Evolutionary conservation across 2,113 vertebrate genomes (phyloP).

Genomic region (Bolborhynchus lineola): DNA sequence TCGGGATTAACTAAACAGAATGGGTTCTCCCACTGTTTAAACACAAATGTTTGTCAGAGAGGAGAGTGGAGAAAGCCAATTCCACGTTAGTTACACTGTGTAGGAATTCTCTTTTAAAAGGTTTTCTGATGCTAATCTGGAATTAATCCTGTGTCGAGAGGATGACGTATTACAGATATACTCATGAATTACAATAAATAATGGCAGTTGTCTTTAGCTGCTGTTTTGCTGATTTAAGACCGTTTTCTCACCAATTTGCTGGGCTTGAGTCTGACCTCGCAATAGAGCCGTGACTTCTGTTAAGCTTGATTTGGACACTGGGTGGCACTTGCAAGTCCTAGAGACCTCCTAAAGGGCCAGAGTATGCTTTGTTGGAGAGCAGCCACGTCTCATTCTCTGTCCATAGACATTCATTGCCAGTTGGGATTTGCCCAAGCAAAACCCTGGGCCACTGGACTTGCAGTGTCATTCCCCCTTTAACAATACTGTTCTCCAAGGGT

Average conservation of each 20-base stretch:
- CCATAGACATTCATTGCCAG: background rate
- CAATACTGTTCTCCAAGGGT: background rate
- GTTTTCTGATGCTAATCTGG: background rate
- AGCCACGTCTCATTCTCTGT: background rate
- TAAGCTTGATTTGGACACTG: background rate
- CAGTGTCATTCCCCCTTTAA: background rate
- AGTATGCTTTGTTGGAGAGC: background rate
- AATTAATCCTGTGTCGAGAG: background rate
- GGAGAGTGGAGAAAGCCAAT: slow-evolving; percentile 25
- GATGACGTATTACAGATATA: background rate
- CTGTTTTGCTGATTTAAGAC: background rate
- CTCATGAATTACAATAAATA: background rate
- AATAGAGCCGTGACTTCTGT: background rate
- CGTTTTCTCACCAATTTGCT: background rate
- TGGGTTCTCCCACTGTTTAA: slow-evolving; percentile 41
- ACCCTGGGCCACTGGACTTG: background rate
- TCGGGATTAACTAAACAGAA: slow-evolving; percentile 50
- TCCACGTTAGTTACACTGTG: background rate
- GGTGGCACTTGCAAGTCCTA: background rate
- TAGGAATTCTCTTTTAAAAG: background rate
- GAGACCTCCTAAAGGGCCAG: background rate
- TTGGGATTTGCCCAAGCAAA: background rate
- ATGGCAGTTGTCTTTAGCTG: background rate
- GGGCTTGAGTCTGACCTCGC: background rate
- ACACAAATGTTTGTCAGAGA: slow-evolving; percentile 13